These are phyloP conservation scores for Luehdorfia chinensis DNA, from an alignment of 1,140 invertebrate genomes.

Conservation along the genomic window DNA sequence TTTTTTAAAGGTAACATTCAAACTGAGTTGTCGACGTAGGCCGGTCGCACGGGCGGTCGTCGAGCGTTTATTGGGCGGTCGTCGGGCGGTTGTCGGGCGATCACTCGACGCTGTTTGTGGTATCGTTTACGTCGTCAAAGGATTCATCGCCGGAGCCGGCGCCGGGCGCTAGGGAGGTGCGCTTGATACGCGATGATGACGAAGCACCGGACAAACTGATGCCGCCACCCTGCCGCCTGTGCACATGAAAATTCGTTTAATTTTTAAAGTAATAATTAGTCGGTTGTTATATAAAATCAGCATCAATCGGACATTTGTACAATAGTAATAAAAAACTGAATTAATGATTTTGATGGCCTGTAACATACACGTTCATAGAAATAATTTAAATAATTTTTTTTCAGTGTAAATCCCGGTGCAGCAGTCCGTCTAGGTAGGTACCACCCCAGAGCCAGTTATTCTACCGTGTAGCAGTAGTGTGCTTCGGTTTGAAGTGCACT, in stretches of 20 bases:
- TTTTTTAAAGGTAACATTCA: neutral
- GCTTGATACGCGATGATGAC: constrained; percentile 80
- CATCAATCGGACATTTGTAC: too few species aligned
- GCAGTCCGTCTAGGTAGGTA: too few species aligned
- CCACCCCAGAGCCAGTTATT: too few species aligned
- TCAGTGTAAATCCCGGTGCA: too few species aligned
- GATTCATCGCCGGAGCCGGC: constrained; percentile 81
- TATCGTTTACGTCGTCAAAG: constrained; percentile 76
- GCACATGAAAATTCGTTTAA: constrained; percentile 9
- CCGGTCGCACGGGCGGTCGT: neutral
- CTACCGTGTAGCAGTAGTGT: too few species aligned
- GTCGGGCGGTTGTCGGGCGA: neutral
- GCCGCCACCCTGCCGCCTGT: constrained; percentile 77
- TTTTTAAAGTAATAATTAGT: neutral
- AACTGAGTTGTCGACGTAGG: too few species aligned
- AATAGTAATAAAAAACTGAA: too few species aligned
- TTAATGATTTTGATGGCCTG: too few species aligned
- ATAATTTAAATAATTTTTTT: too few species aligned
- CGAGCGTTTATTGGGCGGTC: neutral
- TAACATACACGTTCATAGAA: too few species aligned
- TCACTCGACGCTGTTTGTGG: constrained; percentile 71
- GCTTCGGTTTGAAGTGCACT: too few species aligned
- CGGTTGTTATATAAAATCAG: too few species aligned
- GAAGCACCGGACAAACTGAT: constrained; percentile 81
- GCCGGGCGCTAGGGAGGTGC: constrained; percentile 83